Evolutionary conservation across 2,888 invertebrate genomes (phyloP), one percentile per base, ranked within the genome.

Genomic region (Syrphus vitripennis): DNA sequence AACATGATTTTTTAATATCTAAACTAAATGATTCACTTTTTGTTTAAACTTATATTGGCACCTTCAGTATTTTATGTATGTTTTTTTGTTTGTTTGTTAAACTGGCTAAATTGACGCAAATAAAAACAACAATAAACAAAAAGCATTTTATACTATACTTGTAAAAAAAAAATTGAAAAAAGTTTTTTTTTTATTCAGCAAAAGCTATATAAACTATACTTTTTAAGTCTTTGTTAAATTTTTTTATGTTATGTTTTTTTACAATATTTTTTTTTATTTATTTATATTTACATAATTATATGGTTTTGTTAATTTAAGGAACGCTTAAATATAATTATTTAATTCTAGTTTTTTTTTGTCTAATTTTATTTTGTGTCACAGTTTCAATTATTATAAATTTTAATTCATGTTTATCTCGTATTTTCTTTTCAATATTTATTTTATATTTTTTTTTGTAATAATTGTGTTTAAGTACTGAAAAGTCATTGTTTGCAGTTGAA

Each of bases 11-110:
- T 34, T 75, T 63, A 65, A 3, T 1, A 57, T 6, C 34, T 55
- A 69, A 72, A 72, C 24, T 67, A 77, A 83, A 83, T 71, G 42
- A 71, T 72, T 72, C n/a, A 72, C 21, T 50, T 67, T 67, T 77
- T 48, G 34, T 61, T 65, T 42, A n/a, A 50, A 61, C 24, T 50
- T 76, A 71, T 83, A 14, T 83, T 83, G 82, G 82, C 82, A 83
- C 77, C 77, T 72, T 83, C 4, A 26, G 26, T 59, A 16, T 42
- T 29, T 12, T 59, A 16, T 42, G 19, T 12, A 2, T 50, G 5
- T 50, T n/a, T 42, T 21, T 45, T 21, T 37, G 3, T 19, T 19
- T 48, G 16, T 10, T 61, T 40, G 69, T 50, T 65, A 21, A 65
- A 45, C 65, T 72, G 40, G 59, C 74, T 69, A 21, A 55, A 65